Base-by-base conservation (phyloP, 1,140 invertebrate species). In the Drosophila teissieri region DNA sequence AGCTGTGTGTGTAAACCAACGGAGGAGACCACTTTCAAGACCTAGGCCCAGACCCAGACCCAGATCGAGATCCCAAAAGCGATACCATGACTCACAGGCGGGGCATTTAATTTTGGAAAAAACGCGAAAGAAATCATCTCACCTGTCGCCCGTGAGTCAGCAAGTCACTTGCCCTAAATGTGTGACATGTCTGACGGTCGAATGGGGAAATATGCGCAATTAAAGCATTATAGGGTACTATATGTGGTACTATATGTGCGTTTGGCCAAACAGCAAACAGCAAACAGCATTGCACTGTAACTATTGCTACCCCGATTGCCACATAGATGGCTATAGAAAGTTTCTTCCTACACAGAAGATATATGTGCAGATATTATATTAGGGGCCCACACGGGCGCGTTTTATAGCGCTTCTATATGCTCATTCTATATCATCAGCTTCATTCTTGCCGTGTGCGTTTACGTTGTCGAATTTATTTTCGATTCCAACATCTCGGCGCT, bases 361-460 rank as follows among this genome's bases (percentile, higher is more conserved):
- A 46, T 58, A 73, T 65, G 49, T 77, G 51, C 64, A 42, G 49
- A 58, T 60, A 49, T 65, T 56, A 42, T 49, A 56, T 39, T 57
- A 42, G 60, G 61, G 69, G 65, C 80, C 80, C 80, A 79, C 78
- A 80, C 80, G 60, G 62, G 48, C 31, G 57, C 60, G 58, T 88
- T 85, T 85, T 82, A 85, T 85, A 81, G 73, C 75, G 62, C 51
- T 78, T 69, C 42, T 79, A 81, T 78, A 49, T 69, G 56, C 37
- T 54, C 55, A 52, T 51, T 44, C 45, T 83, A 81, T 70, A 86
- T 72, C 75, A 82, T 63, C 36, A 42, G 49, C 78, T 86, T 85
- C 68, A 76, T 86, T 67, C 68, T 86, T 81, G 64, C 74, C 78
- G 83, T 86, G 84, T 88, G 80, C 84, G 84, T 83, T 84, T 84